These are phyloP conservation scores for Psococerastis gibbosa DNA, from an alignment of 2,888 invertebrate species.

Conservation along the genomic window DNA sequence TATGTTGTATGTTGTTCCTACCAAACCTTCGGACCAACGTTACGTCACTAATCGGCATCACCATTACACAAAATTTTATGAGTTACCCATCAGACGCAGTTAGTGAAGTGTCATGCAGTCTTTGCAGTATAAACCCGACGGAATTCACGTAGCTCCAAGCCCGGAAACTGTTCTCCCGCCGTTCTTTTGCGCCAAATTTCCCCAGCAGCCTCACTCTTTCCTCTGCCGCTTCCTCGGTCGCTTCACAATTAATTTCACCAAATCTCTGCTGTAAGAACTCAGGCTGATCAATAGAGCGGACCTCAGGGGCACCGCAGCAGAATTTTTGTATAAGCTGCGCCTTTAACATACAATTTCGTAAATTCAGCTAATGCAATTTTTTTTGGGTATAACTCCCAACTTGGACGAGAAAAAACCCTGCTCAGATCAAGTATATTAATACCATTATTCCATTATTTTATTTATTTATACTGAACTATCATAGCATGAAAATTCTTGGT, in stretches of 20 bases:
- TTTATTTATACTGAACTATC: too few relatives aligned
- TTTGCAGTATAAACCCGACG: not conserved
- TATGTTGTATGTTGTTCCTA: too few relatives aligned
- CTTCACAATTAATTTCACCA: not conserved
- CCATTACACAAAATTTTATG: too few relatives aligned
- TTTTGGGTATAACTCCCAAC: too few relatives aligned
- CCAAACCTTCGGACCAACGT: too few relatives aligned
- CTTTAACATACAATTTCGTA: too few relatives aligned
- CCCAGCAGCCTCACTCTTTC: not conserved
- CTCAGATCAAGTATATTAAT: too few relatives aligned
- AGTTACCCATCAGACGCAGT: not conserved
- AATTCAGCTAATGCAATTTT: too few relatives aligned
- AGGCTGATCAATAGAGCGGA: not conserved
- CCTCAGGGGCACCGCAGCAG: not conserved
- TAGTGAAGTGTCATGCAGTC: not conserved
- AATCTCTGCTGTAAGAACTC: not conserved
- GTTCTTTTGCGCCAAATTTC: not conserved
- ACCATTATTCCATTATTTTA: too few relatives aligned
- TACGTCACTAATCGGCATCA: too few relatives aligned
- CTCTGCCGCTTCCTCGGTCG: not conserved
- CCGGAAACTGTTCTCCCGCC: not conserved
- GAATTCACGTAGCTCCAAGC: conserved; percentile 1
- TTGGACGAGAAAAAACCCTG: too few relatives aligned
- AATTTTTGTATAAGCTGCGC: not conserved
- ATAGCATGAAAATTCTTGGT: too few relatives aligned